phyloP scores from a whole-genome alignment of 30 jellyfish, hydroid and myxozoan species.

The Aurelia sp. region DNA sequence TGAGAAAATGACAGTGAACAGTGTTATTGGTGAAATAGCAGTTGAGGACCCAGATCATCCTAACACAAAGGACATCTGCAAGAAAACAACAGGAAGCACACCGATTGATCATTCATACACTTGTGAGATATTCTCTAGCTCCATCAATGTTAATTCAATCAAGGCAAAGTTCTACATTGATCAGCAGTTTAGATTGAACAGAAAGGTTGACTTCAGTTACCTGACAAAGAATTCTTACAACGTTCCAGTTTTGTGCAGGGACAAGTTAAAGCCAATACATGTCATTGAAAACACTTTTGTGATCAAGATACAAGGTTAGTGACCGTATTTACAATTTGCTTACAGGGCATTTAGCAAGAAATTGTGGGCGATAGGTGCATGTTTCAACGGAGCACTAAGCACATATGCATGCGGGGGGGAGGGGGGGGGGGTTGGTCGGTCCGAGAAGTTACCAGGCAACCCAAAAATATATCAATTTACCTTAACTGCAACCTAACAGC shows the following conservation, averaged over 20 bases:
- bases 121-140: constrained; percentile 29
- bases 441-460: no score
- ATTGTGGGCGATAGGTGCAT: no score
- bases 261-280: constrained; percentile 30
- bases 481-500: no score
- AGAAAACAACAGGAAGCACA: background rate
- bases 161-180: constrained; percentile 49
- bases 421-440: no score
- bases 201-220: constrained; percentile 44
- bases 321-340: no score
- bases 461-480: no score
- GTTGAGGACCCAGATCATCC: constrained; percentile 79
- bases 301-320: constrained; percentile 45
- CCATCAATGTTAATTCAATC: constrained; percentile 4
- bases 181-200: constrained; percentile 16
- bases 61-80: constrained; percentile 53
- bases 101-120: constrained; percentile 30
- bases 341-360: no score
- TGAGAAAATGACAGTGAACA: constrained; percentile 41
- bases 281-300: constrained; percentile 29
- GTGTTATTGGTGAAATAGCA: constrained; percentile 57
- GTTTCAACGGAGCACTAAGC: no score
- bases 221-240: constrained; percentile 11
- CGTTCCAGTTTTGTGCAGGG: constrained; percentile 66
- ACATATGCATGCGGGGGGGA: no score